Base-by-base conservation (phyloP, 2,888 invertebrate genomes). In the Mystacides longicornis region DNA sequence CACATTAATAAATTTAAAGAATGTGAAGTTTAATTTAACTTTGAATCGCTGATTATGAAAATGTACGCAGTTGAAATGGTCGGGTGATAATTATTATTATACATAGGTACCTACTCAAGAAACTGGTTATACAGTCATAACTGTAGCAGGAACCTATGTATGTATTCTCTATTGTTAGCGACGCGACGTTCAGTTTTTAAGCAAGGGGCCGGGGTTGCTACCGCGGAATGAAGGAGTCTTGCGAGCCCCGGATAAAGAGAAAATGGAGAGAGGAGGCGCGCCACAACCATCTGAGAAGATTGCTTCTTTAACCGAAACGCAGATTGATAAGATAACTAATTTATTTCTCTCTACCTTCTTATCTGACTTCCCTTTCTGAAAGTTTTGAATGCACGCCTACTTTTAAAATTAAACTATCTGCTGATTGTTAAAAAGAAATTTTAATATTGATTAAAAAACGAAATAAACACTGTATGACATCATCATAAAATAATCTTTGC, bases 1-100 rank as follows among this genome's bases (percentile, higher is more conserved):
- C 20, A 21, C 21, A 45, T 20, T 53, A 53, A 53, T 53, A 53
- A 53, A 53, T 53, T 53, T 37, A 22, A 53, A 48, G 53, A 53
- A 53, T 53, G 53, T 37, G 53, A 48, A 53, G 53, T 53, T 53
- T 53, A 53, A 53, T 53, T 53, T 48, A 53, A 53, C 43, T 53
- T 45, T 53, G 42, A 48, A 53, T 53, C 37, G 16, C 16, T 31
- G 53, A 53, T 53, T 53, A 53, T 33, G n/a, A n/a, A n/a, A n/a
- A n/a, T n/a, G n/a, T n/a, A n/a, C n/a, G n/a, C n/a, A n/a, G n/a
- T n/a, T n/a, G n/a, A n/a, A n/a, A n/a, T n/a, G n/a, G n/a, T n/a
- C n/a, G n/a, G n/a, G n/a, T n/a, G n/a, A n/a, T n/a, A n/a, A n/a
- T n/a, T n/a, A n/a, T n/a, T n/a, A n/a, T n/a, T n/a, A n/a, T n/a